Evolutionary conservation across 2,888 invertebrate genomes (phyloP).

Genomic region (Colostygia pectinataria): DNA sequence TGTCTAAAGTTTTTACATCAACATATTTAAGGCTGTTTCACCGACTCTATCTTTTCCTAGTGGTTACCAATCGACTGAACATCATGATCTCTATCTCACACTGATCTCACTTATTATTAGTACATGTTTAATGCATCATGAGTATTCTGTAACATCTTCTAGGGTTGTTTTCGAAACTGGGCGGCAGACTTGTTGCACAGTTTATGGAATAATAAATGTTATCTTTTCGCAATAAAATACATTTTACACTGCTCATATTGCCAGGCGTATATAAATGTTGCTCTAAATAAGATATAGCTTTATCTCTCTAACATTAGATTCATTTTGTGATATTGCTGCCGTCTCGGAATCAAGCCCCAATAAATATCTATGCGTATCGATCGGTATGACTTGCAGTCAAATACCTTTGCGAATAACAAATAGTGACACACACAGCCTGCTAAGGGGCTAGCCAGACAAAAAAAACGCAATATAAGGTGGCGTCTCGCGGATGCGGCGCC

Average conservation of each 20-base stretch:
- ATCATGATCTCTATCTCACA: conserved; percentile 70
- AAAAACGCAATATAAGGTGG: no score
- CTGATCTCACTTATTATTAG: conserved; percentile 73
- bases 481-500: no score
- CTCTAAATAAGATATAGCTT: neutral
- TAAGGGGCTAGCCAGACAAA: no score
- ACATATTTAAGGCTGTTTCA: conserved; percentile 7
- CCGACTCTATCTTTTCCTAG: conserved; percentile 24
- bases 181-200: no score
- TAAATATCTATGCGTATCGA: conserved; percentile 12
- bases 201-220: neutral
- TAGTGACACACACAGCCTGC: neutral
- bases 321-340: neutral
- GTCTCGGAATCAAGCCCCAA: neutral
- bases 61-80: conserved; percentile 59
- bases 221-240: neutral
- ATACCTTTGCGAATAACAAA: neutral
- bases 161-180: neutral
- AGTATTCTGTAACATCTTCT: conserved; percentile 19
- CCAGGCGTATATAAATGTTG: no score
- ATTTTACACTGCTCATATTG: neutral
- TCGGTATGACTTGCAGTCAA: conserved; percentile 1
- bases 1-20: neutral
- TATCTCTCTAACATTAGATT: neutral
- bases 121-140: conserved; percentile 43